Evolutionary conservation across 2,113 vertebrate genomes (phyloP), one percentile per base, ranked within the genome.

Genomic region (Sylvilagus bachmani): DNA sequence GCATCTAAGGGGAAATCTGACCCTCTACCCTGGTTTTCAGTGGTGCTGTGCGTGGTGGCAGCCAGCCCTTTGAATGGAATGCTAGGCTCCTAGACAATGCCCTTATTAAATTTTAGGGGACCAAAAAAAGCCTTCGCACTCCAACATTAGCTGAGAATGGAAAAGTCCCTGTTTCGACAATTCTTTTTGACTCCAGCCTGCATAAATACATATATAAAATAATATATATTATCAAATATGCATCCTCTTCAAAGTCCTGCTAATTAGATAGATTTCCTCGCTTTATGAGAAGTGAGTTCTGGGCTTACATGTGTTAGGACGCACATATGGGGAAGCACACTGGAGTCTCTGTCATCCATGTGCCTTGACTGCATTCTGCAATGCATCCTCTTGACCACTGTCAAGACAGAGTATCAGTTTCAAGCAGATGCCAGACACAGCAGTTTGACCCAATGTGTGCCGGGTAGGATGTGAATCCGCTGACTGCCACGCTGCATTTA

Each of bases 171-270:
- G 87, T 84, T 90, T 95, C 91, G 92, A 78, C 74, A 55, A 82
- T 91, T 94, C 94, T 84, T 95, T 92, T 87, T 88, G 66, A 95
- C 86, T 94, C 55, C 22, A 73, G 75, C 29, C 61, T 95, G 70
- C 53, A 96, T 95, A 95, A 90, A 96, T 91, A 91, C 91, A 94
- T 91, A 88, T 44, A 93, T 94, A 95, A 93, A 44, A 44, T 44
- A 7, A 44, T 44, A 44, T 44, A 44, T 6, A 71, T 94, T 87
- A 89, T 86, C 86, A 94, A 89, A 96, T 80, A 92, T 31, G 62
- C 51, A 64, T 90, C 70, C 69, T 96, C 95, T 95, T 81, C 74
- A 96, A 95, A 95, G 94, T 80, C 31, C 91, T 96, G 55, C 86
- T 62, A 90, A 90, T 90, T 84, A 36, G 78, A 91, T 87, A 90